A percentile compares a stretch with the other conserved stretches of the same genome.
These are phyloP conservation scores for Euwallacea fornicatus DNA, from an alignment of 1,140 invertebrate genomes.

Conservation along the genomic window DNA sequence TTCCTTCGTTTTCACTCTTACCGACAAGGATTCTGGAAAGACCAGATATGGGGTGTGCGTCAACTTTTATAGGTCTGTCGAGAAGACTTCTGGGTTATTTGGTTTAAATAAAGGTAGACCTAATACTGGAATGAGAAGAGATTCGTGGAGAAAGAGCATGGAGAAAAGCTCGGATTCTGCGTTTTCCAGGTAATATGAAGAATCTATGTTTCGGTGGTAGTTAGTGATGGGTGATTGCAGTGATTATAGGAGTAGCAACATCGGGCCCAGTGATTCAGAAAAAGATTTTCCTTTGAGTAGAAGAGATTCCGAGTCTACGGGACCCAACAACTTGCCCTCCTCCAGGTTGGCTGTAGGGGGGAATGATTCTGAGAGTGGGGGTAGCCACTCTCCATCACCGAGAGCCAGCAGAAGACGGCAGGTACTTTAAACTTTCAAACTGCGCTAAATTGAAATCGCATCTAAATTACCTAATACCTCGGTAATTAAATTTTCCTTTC, in stretches of 20 bases:
- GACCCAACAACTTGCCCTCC: constrained; percentile 40
- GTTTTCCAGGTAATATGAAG: constrained; percentile 77
- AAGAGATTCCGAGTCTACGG: constrained; percentile 64
- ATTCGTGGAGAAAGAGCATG: constrained; percentile 87
- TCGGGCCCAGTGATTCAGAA: constrained; percentile 85
- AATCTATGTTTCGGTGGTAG: not conserved
- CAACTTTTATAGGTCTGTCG: constrained; percentile 95
- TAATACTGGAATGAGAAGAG: constrained; percentile 68
- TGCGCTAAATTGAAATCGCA: too few relatives aligned
- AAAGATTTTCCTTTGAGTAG: constrained; percentile 70
- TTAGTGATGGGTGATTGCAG: constrained; percentile 56
- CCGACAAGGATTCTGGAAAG: constrained; percentile 96
- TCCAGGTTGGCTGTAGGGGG: constrained; percentile 67
- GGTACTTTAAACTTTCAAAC: constrained; percentile 36
- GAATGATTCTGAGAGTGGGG: constrained; percentile 83
- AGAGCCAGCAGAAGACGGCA: constrained; percentile 78
- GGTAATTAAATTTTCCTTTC: constrained; percentile 47
- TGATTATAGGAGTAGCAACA: constrained; percentile 87
- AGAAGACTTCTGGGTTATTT: constrained; percentile 56
- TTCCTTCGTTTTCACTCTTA: constrained; percentile 97
- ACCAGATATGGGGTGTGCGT: constrained; percentile 91
- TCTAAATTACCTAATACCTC: not conserved
- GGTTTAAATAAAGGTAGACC: constrained; percentile 46
- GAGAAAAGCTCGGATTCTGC: constrained; percentile 89
- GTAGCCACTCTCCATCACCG: constrained; percentile 82